A percentile compares a stretch with the other conserved stretches of the same genome.
These are phyloP conservation scores for Corythaixoides concolor DNA, from an alignment of 2,113 vertebrate species.

Conservation along the genomic window DNA sequence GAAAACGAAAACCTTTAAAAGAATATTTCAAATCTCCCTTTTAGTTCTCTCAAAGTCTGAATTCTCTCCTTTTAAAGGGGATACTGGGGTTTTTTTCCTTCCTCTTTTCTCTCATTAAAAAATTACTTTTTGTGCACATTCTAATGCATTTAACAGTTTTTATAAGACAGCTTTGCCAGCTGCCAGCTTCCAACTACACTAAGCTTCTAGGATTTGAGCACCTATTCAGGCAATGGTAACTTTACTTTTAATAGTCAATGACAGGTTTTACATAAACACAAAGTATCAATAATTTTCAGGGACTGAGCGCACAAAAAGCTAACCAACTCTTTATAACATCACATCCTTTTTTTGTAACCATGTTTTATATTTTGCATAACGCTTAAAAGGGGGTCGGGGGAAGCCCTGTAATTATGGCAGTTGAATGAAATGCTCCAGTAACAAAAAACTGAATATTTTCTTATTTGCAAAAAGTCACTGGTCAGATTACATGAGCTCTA, in stretches of 20 bases:
- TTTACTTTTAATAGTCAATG: constrained; percentile 9
- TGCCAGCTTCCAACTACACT: not conserved
- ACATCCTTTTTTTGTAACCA: not conserved
- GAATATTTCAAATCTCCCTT: not conserved
- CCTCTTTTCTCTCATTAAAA: not conserved
- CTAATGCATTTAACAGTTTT: not conserved
- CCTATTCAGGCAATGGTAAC: not conserved
- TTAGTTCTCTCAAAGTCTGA: not conserved
- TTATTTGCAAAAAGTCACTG: not conserved
- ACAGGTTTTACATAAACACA: constrained; percentile 24
- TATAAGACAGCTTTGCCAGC: not conserved
- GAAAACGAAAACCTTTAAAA: not conserved
- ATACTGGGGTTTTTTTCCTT: not conserved
- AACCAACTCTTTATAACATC: not conserved
- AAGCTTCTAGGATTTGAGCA: not conserved
- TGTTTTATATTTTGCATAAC: not conserved
- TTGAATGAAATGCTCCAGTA: not conserved
- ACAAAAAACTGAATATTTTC: not conserved
- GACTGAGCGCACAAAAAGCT: not conserved
- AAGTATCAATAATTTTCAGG: not conserved
- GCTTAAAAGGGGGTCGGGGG: not conserved
- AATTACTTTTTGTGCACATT: not conserved
- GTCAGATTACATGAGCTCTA: not conserved
- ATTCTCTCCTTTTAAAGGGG: not conserved
- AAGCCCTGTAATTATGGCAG: not conserved